Base-by-base conservation (phyloP, 2,888 invertebrate genomes). In the Ophion ventricosus region DNA sequence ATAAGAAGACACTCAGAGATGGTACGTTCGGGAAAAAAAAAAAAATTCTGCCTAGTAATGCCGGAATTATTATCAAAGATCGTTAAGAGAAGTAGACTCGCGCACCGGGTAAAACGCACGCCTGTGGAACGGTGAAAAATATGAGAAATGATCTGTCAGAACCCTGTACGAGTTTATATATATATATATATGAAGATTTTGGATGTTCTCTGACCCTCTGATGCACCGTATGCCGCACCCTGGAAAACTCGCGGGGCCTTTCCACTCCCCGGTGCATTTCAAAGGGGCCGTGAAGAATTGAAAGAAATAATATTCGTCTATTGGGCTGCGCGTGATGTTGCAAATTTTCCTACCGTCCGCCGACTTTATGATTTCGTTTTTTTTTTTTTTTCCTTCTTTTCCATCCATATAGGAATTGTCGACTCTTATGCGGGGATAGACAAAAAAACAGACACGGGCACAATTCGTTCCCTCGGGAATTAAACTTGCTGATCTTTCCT, bases 101-200 rank as follows among this genome's bases (percentile, higher is more conserved):
- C 82, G 82, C 79, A 76, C 54, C 82, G 40, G 63, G 64, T 89
- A 86, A 88, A 87, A 84, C 74, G 69, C 74, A 70, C 61, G 80
- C 40, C 72, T 81, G 67, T 67, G 64, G 85, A 83, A 81, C 80
- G 90, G 90, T 88, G 92, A 92, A 93, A 93, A 94, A 93, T 93
- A 93, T 94, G 94, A 94, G 94, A 94, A 94, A 94, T 94, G 93
- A 92, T 92, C 92, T 91, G 92, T 92, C 93, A 90, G 87, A 88
- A 80, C 59, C n/a, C 8, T 25, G 23, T 75, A 59, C 54, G 25
- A 14, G 43, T 57, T 14, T 49, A 20, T 86, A 85, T 78, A 83
- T 84, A 82, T 87, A 82, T 87, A 88, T 88, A 90, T 88, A 90
- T 89, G 85, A 85, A 79, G 81, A 61, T 54, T 20, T 67, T 40